phyloP scores from a whole-genome alignment of 1,140 invertebrate species.

The Anagrus nilaparvatae region DNA sequence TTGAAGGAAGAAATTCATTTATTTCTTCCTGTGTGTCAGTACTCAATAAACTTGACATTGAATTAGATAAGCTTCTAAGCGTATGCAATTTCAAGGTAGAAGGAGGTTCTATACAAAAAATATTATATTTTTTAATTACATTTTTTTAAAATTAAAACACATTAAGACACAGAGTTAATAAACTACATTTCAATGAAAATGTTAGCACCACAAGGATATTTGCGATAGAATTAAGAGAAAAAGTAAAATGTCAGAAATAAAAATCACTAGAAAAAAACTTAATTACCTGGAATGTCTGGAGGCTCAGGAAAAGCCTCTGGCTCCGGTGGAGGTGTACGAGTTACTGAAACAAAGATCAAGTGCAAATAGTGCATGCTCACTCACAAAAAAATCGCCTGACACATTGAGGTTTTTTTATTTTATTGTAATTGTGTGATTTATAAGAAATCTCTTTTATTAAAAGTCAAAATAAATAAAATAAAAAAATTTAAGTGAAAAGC shows the following conservation, averaged over 20 bases:
- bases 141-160: too few species aligned
- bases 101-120: too few species aligned
- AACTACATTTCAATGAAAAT: slow-evolving; percentile 2
- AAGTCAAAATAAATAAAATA: slow-evolving; percentile 6
- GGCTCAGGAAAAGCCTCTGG: slow-evolving; percentile 39
- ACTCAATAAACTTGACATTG: slow-evolving; percentile 33
- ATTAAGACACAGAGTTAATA: not conserved
- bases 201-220: slow-evolving; percentile 2
- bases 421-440: slow-evolving; percentile 14
- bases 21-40: slow-evolving; percentile 26
- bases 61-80: slow-evolving; percentile 36
- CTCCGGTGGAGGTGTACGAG: slow-evolving; percentile 39
- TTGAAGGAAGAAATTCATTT: slow-evolving; percentile 23
- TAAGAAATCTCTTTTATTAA: slow-evolving; percentile 11
- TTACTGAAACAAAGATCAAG: slow-evolving; percentile 43
- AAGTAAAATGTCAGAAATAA: slow-evolving; percentile 1
- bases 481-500: not conserved
- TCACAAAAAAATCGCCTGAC: slow-evolving; percentile 36
- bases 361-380: slow-evolving; percentile 41
- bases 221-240: too few species aligned
- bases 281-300: slow-evolving; percentile 36
- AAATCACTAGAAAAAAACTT: not conserved
- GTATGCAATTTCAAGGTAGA: slow-evolving; percentile 38
- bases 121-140: too few species aligned
- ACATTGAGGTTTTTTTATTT: too few species aligned